phyloP scores from a whole-genome alignment of 2,888 invertebrate genomes.

The Acronicta alni region DNA sequence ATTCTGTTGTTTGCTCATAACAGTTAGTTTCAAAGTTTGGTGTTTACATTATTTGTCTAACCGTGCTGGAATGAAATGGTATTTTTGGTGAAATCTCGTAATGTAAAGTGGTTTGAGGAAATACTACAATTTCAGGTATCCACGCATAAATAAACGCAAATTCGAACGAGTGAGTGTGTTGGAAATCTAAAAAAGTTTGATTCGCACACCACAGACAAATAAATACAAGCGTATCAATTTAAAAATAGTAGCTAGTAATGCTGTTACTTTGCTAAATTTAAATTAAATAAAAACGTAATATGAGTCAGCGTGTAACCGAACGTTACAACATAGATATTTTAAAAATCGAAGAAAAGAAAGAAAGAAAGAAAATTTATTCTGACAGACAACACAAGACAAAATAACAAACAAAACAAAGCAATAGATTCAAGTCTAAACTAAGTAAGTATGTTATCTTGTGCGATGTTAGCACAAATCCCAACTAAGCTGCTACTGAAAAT shows the following conservation, averaged over 20 bases:
- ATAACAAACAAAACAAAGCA: no score
- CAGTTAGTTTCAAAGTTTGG: conserved; percentile 15
- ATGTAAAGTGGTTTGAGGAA: conserved; percentile 28
- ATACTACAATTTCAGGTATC: conserved; percentile 7
- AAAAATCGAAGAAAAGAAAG: no score
- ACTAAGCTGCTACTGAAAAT: no score
- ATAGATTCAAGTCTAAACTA: no score
- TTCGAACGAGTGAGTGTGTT: conserved; percentile 6
- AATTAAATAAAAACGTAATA: neutral
- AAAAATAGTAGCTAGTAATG: conserved; percentile 10
- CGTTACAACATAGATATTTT: no score
- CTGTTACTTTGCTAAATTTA: neutral
- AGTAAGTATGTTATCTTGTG: no score
- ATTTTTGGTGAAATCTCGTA: conserved; percentile 12
- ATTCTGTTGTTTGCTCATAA: conserved; percentile 9
- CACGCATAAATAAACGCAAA: conserved; percentile 28
- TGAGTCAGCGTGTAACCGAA: neutral
- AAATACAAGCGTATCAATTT: conserved; percentile 12
- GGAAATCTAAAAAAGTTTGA: conserved; percentile 7
- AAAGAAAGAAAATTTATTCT: no score
- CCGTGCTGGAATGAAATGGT: conserved; percentile 20
- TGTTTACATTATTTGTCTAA: conserved; percentile 36
- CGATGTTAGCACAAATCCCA: no score
- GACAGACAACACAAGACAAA: no score
- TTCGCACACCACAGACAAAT: conserved; percentile 8